Evolutionary conservation across 1,140 invertebrate genomes (phyloP), one percentile per base, ranked within the genome.

Genomic region (Aplysia californica): DNA sequence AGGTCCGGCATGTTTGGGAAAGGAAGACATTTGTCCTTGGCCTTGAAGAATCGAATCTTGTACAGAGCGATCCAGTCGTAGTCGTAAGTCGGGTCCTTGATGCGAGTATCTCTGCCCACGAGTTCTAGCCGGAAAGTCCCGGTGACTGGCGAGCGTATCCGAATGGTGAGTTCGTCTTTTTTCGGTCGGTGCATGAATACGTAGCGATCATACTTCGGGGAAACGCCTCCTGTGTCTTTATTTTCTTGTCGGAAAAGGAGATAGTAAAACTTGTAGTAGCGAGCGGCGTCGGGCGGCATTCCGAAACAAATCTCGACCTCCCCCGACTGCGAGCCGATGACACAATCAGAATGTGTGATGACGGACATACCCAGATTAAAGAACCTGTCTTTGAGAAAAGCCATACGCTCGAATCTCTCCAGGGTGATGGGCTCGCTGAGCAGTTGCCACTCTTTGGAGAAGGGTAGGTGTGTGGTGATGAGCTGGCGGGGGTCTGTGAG

Each of bases 401-500:
- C 82, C 72, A 83, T 83, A 71, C 82, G 61, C 68, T 84, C 77
- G 75, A 86, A 86, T 66, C 81, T 69, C 15, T 82, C 76, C 31
- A 80, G 56, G 4, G 76, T 78, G 18, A 84, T 39, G 3, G 82
- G 80, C 23, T 74, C 59, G 29, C 67, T 67, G 56, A 80, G 74
- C 18, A 86, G 74, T 67, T 86, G 86, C 86, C 86, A 87, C 33
- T 75, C 75, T 21, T 76, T 59, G 66, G 87, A 80, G 68, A 87
- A 87, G 0, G 91, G 91, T 75, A 89, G 90, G 83, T 92, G 91
- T 0, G 91, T 90, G 80, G 87, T 90, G 44, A 91, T 90, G 75
- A 92, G 80, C 33, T 90, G 86, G 23, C 91, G 87, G 0, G 91
- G 91, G 79, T 92, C 91, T 1, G 91, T 91, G 6, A 92, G 84